Percentiles rank a stretch among this genome's conserved stretches.
Evolutionary conservation across 2,797 vertebrate species (phyloP).

Genomic region (Amazona ochrocephala): DNA sequence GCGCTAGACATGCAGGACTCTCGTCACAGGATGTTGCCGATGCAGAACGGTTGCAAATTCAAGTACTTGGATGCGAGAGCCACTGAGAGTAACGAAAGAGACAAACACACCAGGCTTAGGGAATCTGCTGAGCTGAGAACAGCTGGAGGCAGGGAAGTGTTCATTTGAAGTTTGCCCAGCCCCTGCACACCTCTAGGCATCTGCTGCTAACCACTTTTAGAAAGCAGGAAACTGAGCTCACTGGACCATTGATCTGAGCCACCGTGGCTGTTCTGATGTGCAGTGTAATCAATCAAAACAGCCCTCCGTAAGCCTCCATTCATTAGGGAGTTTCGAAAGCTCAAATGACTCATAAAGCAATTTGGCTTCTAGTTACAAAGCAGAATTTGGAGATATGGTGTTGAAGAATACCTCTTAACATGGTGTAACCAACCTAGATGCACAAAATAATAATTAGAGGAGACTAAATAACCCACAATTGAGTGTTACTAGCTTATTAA

Average conservation of each 20-base stretch:
- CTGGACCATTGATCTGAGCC: not conserved
- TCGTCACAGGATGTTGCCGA: not conserved
- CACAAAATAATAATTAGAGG: not conserved
- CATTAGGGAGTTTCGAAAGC: not conserved
- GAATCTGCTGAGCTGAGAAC: not conserved
- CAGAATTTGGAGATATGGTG: not conserved
- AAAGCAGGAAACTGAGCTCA: slow-evolving; percentile 22
- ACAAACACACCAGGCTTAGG: not conserved
- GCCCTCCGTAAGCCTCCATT: not conserved
- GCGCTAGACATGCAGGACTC: not conserved
- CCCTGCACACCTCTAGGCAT: slow-evolving; percentile 7
- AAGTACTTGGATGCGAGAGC: not conserved
- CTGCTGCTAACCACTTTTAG: not conserved
- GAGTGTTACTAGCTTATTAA: not conserved
- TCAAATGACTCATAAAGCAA: slow-evolving; percentile 36
- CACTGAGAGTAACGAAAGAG: not conserved
- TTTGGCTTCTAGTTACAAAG: not conserved
- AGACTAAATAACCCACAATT: not conserved
- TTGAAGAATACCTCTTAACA: not conserved
- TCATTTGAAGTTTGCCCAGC: not conserved
- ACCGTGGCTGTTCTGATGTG: not conserved
- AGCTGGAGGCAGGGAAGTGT: not conserved
- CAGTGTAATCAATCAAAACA: slow-evolving; percentile 19
- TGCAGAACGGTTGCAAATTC: not conserved
- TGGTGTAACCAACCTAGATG: not conserved